Evolutionary conservation across 2,888 invertebrate genomes (phyloP).

Genomic region (Netelia virgata): DNA sequence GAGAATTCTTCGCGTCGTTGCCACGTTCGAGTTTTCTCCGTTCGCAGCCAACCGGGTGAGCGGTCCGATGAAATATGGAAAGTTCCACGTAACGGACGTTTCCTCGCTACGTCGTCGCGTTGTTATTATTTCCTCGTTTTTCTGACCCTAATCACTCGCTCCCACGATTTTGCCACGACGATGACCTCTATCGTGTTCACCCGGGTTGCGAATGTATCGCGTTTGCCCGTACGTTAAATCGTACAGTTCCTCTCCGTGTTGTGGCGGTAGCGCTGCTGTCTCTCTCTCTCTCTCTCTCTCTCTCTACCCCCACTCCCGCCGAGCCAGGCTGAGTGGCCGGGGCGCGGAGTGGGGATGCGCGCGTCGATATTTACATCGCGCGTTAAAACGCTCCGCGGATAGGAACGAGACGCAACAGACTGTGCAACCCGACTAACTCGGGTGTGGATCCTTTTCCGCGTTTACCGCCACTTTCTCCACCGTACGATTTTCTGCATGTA

Average conservation of each 20-base stretch:
- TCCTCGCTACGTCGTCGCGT: not conserved
- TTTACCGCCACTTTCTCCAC: conserved; percentile 50
- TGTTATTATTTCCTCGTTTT: conserved; percentile 33
- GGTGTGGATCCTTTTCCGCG: conserved; percentile 46
- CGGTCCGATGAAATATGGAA: conserved; percentile 33
- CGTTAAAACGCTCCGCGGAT: conserved; percentile 27
- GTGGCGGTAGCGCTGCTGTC: not conserved
- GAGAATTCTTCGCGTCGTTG: not conserved
- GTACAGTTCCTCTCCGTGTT: conserved; percentile 15
- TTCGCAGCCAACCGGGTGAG: not conserved
- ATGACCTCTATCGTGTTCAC: conserved; percentile 33
- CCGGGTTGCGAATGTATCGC: not conserved
- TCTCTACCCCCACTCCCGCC: too few species aligned
- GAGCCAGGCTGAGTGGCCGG: too few species aligned
- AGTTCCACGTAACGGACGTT: not conserved
- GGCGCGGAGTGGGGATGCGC: too few species aligned
- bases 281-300: too few species aligned
- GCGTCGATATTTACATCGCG: conserved; percentile 25
- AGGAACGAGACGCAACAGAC: conserved; percentile 11
- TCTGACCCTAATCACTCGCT: conserved; percentile 50
- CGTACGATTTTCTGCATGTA: conserved; percentile 17
- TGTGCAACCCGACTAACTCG: conserved; percentile 9
- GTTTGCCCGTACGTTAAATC: conserved; percentile 1
- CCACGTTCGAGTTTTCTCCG: conserved; percentile 1
- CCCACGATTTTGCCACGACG: conserved; percentile 42